Percentiles rank a stretch among this genome's conserved stretches.
Evolutionary conservation across 2,888 invertebrate genomes (phyloP).

Genomic region (Eupithecia insigniata): DNA sequence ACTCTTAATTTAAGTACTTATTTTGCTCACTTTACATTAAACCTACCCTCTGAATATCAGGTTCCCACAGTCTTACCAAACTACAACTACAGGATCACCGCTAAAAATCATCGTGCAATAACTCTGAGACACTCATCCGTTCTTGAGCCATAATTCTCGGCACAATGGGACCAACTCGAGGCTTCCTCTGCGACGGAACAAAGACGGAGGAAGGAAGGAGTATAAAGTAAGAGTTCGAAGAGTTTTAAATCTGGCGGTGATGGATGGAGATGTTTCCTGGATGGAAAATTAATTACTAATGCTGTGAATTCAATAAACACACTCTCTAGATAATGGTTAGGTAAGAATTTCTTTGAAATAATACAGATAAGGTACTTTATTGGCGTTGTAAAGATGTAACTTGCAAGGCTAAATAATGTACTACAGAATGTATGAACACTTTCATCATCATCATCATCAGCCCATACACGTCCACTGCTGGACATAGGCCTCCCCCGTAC

Average conservation of each 20-base stretch:
- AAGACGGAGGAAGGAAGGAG: slow-evolving; percentile 6
- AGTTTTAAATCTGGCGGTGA: slow-evolving; percentile 13
- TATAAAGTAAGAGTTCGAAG: slow-evolving; percentile 11
- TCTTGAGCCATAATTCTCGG: slow-evolving; percentile 59
- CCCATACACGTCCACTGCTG: too few relatives aligned
- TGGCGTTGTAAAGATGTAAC: background rate
- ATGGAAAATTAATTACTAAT: background rate
- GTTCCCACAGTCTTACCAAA: background rate
- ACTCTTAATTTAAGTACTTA: too few relatives aligned
- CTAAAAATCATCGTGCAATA: slow-evolving; percentile 31
- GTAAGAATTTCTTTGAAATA: background rate
- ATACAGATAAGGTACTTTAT: background rate
- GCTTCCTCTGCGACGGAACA: background rate
- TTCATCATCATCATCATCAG: too few relatives aligned
- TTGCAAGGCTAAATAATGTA: too few relatives aligned
- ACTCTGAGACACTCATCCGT: slow-evolving; percentile 57
- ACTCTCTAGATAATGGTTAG: background rate
- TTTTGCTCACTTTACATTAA: background rate
- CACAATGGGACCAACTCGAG: slow-evolving; percentile 51
- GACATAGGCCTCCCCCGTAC: too few relatives aligned
- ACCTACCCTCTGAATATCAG: background rate
- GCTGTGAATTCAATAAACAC: background rate
- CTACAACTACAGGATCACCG: slow-evolving; percentile 11
- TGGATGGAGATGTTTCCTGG: slow-evolving; percentile 19
- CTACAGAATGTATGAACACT: too few relatives aligned